phyloP scores from a whole-genome alignment of 2,113 vertebrate species.

The Hydrolagus affinis region DNA sequence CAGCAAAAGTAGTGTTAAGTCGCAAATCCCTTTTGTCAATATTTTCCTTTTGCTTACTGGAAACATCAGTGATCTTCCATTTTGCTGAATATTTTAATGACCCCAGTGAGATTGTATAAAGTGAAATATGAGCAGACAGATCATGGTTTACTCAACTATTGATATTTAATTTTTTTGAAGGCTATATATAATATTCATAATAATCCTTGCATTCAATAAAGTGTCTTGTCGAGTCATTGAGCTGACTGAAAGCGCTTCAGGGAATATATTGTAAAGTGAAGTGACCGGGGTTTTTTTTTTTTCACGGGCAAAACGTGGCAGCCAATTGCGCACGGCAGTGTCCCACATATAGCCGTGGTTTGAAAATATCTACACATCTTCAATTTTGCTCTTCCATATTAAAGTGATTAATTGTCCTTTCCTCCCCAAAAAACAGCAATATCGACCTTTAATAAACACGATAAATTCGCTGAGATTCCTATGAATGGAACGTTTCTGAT shows the following conservation, averaged over 20 bases:
- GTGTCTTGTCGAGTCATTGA: too few species aligned
- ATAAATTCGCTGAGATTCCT: too few species aligned
- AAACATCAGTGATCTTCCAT: neutral
- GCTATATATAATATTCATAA: too few species aligned
- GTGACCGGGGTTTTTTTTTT: too few species aligned
- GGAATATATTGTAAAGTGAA: too few species aligned
- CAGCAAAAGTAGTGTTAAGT: neutral
- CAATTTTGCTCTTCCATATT: conserved; percentile 3
- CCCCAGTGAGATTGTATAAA: neutral
- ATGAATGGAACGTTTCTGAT: neutral
- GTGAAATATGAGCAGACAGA: neutral
- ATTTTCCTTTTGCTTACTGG: neutral
- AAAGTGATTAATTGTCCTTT: neutral
- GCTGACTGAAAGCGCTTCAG: too few species aligned
- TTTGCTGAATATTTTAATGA: neutral
- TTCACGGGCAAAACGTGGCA: too few species aligned
- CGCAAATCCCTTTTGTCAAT: neutral
- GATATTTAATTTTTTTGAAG: conserved; percentile 7
- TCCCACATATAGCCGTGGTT: too few species aligned
- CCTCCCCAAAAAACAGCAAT: neutral
- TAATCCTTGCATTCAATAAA: too few species aligned
- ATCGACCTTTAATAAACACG: too few species aligned
- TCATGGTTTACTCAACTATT: conserved; percentile 11
- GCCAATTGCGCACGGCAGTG: too few species aligned
- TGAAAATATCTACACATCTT: neutral